These are phyloP conservation scores for Calyptommatus sinebrachiatus DNA, from an alignment of 2,113 vertebrate genomes.

Conservation along the genomic window DNA sequence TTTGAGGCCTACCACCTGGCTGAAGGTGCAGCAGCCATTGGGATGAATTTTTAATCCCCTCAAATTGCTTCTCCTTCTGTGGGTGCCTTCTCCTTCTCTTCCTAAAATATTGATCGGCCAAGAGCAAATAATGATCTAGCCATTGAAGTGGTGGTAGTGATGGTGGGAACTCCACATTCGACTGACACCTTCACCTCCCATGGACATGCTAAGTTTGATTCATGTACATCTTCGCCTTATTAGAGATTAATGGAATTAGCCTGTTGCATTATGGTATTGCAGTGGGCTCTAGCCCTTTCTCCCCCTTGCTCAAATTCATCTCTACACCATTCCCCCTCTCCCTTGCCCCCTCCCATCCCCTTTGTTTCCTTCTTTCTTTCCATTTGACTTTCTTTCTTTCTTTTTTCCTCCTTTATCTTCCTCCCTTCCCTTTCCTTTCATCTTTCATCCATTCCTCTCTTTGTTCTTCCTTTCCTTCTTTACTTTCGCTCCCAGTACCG, in stretches of 20 bases:
- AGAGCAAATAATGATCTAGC: slow-evolving; percentile 35
- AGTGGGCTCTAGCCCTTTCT: not conserved
- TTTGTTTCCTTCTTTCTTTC: too few species aligned
- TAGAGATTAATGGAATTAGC: too few species aligned
- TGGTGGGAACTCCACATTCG: slow-evolving; percentile 12
- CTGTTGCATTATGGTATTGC: too few species aligned
- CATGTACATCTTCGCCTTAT: too few species aligned
- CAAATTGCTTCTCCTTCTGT: slow-evolving; percentile 58
- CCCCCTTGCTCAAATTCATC: slow-evolving; percentile 7
- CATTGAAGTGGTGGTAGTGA: not conserved
- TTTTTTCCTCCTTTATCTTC: too few species aligned
- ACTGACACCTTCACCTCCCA: not conserved
- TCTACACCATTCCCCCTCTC: too few species aligned
- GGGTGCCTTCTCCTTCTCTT: slow-evolving; percentile 42
- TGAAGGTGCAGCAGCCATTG: slow-evolving; percentile 51
- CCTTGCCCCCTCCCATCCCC: too few species aligned
- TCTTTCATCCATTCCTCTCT: too few species aligned
- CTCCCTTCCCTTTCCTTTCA: too few species aligned
- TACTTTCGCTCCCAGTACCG: too few species aligned
- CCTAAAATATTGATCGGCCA: slow-evolving; percentile 57
- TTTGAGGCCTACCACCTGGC: slow-evolving; percentile 48
- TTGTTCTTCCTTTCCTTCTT: too few species aligned
- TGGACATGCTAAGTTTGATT: too few species aligned
- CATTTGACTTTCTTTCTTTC: not conserved
- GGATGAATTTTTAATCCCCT: slow-evolving; percentile 65